Evolutionary conservation across 2,797 vertebrate genomes (phyloP).

Genomic region (Smutsia gigantea): DNA sequence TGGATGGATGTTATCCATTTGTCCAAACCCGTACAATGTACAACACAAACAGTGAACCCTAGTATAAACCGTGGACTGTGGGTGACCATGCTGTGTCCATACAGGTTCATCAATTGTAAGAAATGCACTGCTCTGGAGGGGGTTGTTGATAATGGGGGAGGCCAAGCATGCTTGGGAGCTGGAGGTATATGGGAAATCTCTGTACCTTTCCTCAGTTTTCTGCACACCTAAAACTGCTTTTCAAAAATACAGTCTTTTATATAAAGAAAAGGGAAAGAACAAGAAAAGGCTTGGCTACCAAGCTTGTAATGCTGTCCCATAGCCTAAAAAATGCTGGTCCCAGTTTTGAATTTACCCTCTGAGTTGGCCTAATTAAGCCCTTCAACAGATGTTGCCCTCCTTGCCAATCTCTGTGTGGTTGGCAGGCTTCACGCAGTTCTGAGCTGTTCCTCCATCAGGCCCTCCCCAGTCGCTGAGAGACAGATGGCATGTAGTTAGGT

Average conservation of each 20-base stretch:
- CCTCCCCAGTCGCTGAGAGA: neutral
- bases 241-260: neutral
- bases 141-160: neutral
- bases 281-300: neutral
- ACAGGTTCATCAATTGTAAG: neutral
- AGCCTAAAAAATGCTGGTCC: neutral
- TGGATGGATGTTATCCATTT: neutral
- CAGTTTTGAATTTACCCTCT: neutral
- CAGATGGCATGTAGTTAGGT: neutral
- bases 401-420: neutral
- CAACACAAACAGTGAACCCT: neutral
- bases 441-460: rapidly evolving
- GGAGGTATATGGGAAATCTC: neutral
- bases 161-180: neutral
- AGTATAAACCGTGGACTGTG: neutral
- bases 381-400: neutral
- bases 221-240: neutral
- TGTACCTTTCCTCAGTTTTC: neutral
- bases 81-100: neutral
- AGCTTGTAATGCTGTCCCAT: neutral
- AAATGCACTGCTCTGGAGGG: neutral
- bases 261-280: neutral
- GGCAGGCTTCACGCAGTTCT: neutral
- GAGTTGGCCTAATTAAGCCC: neutral
- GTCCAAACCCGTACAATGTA: neutral